Evolutionary conservation across 2,113 vertebrate species (phyloP), one percentile per base, ranked within the genome.

Genomic region (Pseudopipra pipra): DNA sequence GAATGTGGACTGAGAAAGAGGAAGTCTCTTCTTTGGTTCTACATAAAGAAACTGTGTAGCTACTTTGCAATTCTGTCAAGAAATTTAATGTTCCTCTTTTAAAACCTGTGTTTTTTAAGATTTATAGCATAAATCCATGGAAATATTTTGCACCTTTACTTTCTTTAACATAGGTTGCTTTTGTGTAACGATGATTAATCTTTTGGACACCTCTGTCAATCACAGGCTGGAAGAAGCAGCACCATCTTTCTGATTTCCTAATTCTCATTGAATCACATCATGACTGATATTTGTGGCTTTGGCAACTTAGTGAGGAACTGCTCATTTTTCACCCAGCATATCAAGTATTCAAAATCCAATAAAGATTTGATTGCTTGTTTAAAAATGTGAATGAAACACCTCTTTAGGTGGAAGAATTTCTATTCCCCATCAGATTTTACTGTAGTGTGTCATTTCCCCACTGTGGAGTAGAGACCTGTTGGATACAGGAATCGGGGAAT

Each of bases 301-400:
- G 12, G 35, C 27, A 56, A 63, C 8, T 81, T 28, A 12, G 27
- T 15, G 56, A 55, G 70, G 33, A 70, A 1, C 33, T 75, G 21
- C 9, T 87, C 47, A 16, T 66, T 85, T 82, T 91, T 78, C 62
- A 70, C 46, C 61, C 24, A 56, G 28, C 7, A 4, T 28, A 27
- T 49, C 22, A 52, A 43, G 56, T 75, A 43, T 75, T 59, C 52
- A 43, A 83, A 82, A 83, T 37, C 54, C 54, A 65, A 21, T 61
- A 28, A 33, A 44, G 27, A 7, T 41, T 68, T 30, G 43, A 55
- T 85, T 35, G 24, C 23, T 59, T 85, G 35, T 72, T 90, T n/a
- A n/a, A 46, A 89, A 85, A 81, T 80, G 84, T 70, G 72, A 88
- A 91, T 67, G 58, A 79, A 94, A 76, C 87, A 76, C 54, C 47